Base-by-base conservation (phyloP, 2,888 invertebrate species). In the Eudemis profundana region DNA sequence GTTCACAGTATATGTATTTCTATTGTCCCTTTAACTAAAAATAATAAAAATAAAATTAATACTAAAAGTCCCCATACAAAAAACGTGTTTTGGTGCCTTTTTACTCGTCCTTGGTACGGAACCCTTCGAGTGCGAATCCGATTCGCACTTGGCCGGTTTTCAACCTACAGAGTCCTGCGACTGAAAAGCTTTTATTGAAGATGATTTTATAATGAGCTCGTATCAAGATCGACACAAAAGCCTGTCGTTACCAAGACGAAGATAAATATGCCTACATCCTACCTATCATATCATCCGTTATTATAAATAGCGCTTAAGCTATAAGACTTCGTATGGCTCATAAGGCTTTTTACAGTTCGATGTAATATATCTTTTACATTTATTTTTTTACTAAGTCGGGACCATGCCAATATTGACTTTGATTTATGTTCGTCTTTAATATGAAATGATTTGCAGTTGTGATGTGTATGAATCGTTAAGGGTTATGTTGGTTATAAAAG, bases 341-440 rank as follows among this genome's bases (percentile, higher is more conserved):
- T 33, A 33, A 8, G 8, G 7, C 33, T 5, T 33, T 33, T 8
- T 8, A 1, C 33, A 2, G 1, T 10, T 8, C 56, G 27, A 19
- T 40, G 59, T 36, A 40, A 63, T 21, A 49, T 63, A 33, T 51
- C 38, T 59, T 40, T 53, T 60, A 51, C 59, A 53, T 65, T 65
- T 56, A 29, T 64, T 64, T 57, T 63, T 59, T 59, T 10, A 64
- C 19, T 23, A 57, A 57, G 57, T 36, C 57, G 46, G 33, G 44
- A 47, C 19, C 36, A 27, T 64, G 65, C 46, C 54, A 57, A 44
- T 59, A 57, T 38, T 46, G 42, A 46, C 53, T 40, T 46, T 60
- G 59, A 60, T 65, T 65, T 65, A 65, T 60, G 51, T 19, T 19
- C 17, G 50, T 29, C 46, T 54, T 54, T 40, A 46, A 62, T 54